phyloP scores from a whole-genome alignment of 2,888 invertebrate genomes.

The Netelia virgata region DNA sequence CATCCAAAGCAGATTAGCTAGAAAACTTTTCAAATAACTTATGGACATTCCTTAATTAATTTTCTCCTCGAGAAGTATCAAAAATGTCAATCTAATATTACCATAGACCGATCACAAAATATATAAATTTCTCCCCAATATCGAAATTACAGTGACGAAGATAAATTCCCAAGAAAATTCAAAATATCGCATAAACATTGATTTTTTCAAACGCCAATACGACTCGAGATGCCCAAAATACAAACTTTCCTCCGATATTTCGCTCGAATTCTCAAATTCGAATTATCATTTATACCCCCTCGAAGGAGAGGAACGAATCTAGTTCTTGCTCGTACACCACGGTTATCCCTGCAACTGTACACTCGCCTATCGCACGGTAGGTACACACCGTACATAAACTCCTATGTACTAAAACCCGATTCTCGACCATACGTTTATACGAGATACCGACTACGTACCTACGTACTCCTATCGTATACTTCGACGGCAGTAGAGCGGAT shows the following conservation, averaged over 20 bases:
- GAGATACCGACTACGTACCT: conserved; percentile 20
- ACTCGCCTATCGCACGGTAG: not conserved
- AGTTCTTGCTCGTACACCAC: conserved; percentile 33
- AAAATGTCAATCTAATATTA: too few species aligned
- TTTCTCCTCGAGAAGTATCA: too few species aligned
- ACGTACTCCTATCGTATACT: conserved; percentile 30
- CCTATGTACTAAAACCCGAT: not conserved
- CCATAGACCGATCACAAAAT: too few species aligned
- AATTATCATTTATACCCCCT: conserved; percentile 69
- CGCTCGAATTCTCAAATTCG: conserved; percentile 70
- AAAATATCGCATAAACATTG: too few species aligned
- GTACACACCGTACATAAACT: conserved; percentile 4
- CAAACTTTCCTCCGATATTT: conserved; percentile 54
- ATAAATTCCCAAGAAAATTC: too few species aligned
- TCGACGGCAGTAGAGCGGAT: conserved; percentile 36
- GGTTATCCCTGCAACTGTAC: conserved; percentile 5
- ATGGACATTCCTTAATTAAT: too few species aligned
- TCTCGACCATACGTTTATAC: not conserved
- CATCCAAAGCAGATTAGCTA: too few species aligned
- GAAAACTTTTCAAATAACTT: too few species aligned
- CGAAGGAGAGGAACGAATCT: conserved; percentile 45
- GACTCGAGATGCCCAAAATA: conserved; percentile 36
- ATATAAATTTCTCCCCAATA: too few species aligned
- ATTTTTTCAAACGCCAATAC: conserved; percentile 6
- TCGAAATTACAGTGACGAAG: too few species aligned